These are phyloP conservation scores for Chrysochloris asiatica DNA, from an alignment of 2,113 vertebrate species.

Conservation along the genomic window DNA sequence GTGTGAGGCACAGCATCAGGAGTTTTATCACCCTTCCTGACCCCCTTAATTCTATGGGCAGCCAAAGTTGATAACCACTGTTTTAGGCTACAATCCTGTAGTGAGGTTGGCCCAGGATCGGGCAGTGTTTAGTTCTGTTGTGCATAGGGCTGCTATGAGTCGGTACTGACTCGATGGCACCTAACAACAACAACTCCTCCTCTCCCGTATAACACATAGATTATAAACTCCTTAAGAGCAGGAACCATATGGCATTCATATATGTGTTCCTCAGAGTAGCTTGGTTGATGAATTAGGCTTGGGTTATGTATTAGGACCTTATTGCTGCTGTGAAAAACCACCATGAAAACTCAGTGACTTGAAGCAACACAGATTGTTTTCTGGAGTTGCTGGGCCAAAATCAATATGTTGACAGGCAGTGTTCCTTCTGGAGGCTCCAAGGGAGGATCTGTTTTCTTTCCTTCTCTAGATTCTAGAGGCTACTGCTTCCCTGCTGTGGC, in stretches of 20 bases:
- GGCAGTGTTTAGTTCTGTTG: no score
- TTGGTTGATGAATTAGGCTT: neutral
- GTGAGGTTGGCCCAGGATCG: no score
- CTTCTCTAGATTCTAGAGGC: no score
- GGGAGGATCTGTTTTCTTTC: neutral
- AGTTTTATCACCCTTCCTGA: neutral
- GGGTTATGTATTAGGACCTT: slow-evolving; percentile 29
- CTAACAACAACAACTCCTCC: no score
- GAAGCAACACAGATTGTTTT: neutral
- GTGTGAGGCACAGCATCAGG: neutral
- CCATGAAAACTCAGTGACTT: neutral
- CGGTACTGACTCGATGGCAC: no score
- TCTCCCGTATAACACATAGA: neutral
- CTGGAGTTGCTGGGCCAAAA: neutral
- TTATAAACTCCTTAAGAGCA: neutral
- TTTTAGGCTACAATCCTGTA: neutral
- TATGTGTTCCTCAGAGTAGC: neutral
- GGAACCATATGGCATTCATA: neutral
- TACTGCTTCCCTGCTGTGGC: no score
- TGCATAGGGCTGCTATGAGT: no score
- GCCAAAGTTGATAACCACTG: neutral
- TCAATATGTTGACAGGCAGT: neutral
- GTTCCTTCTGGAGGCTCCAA: neutral
- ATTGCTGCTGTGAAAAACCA: neutral
- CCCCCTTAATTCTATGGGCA: neutral